Percentiles rank a stretch among this genome's conserved stretches.
phyloP scores from a whole-genome alignment of 2,888 invertebrate species.

The Adineta ricciae region DNA sequence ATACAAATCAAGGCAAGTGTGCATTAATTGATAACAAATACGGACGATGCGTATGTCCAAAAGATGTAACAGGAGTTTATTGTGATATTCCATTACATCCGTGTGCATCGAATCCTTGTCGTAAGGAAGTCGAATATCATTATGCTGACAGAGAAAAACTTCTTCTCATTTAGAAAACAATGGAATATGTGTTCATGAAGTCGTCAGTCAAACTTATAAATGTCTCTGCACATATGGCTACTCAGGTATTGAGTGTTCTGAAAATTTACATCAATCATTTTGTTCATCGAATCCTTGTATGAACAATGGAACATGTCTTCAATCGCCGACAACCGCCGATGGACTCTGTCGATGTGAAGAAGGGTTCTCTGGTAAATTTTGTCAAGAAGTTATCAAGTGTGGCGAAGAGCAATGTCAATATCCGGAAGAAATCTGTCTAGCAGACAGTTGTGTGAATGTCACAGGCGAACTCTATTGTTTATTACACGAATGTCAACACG shows the following conservation, averaged over 20 bases:
- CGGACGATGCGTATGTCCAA: conserved; percentile 7
- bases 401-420: background rate
- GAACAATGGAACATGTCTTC: conserved; percentile 20
- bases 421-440: background rate
- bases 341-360: background rate
- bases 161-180: background rate
- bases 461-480: conserved; percentile 13
- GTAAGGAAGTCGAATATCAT: background rate
- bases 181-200: conserved; percentile 7
- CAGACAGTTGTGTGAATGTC: background rate
- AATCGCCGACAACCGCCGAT: background rate
- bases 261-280: conserved; percentile 16
- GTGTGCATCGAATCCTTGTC: background rate
- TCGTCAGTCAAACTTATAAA: background rate
- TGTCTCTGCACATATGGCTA: conserved; percentile 13
- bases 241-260: background rate
- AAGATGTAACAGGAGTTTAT: background rate
- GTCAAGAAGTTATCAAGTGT: background rate
- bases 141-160: background rate
- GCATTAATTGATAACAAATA: conserved; percentile 7
- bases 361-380: background rate
- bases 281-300: background rate
- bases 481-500: conserved; percentile 21
- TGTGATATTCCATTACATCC: background rate
- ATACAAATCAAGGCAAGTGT: background rate